Conservation (phyloP, 2,797 vertebrate species). For the Acanthurus tractus region DNA sequence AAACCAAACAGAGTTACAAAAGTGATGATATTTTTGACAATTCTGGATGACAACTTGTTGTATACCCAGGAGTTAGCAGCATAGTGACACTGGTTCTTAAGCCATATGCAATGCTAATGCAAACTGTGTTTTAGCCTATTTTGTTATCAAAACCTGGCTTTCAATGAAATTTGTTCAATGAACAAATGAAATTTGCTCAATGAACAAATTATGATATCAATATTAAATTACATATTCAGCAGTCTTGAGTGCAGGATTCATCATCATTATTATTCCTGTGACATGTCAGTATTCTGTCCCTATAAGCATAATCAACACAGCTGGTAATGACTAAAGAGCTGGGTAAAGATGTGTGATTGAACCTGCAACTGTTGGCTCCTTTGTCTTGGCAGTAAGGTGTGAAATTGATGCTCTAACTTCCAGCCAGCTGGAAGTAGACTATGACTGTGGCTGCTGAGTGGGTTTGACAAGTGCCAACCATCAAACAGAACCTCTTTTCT, state of each 20-base stretch:
- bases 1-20: too few species aligned
- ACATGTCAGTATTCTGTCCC: background rate
- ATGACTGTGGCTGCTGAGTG: slow-evolving; percentile 21
- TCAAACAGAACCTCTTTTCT: slow-evolving; percentile 35
- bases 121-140: too few species aligned
- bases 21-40: too few species aligned
- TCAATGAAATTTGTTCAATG: too few species aligned
- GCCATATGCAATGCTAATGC: too few species aligned
- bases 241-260: background rate
- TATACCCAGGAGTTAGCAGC: too few species aligned
- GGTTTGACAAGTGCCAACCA: slow-evolving; percentile 20
- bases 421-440: slow-evolving; percentile 17
- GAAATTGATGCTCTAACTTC: slow-evolving; percentile 12
- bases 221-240: background rate
- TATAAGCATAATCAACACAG: background rate
- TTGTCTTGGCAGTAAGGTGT: slow-evolving; percentile 4
- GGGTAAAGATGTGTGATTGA: background rate
- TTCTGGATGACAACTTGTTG: too few species aligned
- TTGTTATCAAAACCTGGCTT: too few species aligned
- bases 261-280: background rate
- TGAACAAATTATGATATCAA: too few species aligned
- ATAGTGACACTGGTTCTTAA: too few species aligned
- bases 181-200: too few species aligned
- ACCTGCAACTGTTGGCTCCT: background rate
- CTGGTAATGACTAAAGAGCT: background rate